Evolutionary conservation across 2,888 invertebrate genomes (phyloP).

Genomic region (Arrhopalites spinosus): DNA sequence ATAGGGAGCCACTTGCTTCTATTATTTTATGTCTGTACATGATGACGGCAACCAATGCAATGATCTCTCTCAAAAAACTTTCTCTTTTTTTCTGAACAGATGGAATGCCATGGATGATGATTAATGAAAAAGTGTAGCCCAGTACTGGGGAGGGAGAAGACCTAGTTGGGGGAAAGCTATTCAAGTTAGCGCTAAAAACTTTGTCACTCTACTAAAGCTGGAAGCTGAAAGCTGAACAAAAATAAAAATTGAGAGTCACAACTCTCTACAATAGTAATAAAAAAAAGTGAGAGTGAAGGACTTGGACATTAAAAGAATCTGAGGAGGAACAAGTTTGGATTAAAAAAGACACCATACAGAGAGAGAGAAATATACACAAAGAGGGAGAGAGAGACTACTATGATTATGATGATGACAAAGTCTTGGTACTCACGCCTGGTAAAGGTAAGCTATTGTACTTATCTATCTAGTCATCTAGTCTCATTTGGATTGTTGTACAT

Average conservation of each 20-base stretch:
- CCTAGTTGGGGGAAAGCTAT: background rate
- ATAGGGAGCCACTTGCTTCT: no score
- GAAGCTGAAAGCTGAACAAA: background rate
- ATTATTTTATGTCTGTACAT: no score
- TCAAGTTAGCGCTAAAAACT: background rate
- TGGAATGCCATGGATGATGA: background rate
- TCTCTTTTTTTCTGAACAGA: slow-evolving; percentile 8
- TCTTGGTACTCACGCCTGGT: background rate
- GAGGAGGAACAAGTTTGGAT: background rate
- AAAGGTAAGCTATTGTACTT: slow-evolving; percentile 25
- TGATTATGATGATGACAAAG: no score
- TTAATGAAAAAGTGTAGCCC: slow-evolving; percentile 1
- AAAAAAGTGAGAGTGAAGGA: background rate
- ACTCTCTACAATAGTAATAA: background rate
- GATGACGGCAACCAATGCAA: no score
- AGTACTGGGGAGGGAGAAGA: background rate
- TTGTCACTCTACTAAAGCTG: background rate
- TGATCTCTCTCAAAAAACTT: background rate
- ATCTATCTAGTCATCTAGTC: background rate
- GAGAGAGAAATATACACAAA: no score
- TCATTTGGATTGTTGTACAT: slow-evolving; percentile 32
- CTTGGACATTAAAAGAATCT: background rate
- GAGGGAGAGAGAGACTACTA: no score
- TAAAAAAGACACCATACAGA: no score
- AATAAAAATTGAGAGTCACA: slow-evolving; percentile 1